Evolutionary conservation across 2,888 invertebrate species (phyloP), one percentile per base, ranked within the genome.

Genomic region (Pocota personata): DNA sequence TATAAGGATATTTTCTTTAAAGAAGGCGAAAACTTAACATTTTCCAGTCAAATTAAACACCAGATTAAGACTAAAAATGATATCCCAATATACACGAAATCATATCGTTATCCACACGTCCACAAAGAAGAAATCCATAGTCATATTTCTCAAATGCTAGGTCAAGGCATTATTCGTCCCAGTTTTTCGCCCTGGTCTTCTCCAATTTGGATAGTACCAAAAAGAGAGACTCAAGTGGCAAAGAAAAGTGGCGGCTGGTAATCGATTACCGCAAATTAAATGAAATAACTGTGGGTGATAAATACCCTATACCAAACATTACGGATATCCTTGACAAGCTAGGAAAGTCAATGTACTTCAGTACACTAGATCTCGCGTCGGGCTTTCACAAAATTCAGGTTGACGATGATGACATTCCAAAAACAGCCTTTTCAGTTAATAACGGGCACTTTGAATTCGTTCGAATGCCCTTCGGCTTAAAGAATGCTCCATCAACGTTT

Each of bases 271-370:
- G 62, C 2, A 50, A 60, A 14, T 16, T 75, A 1, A 75, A 64
- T 52, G 32, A 75, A 14, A 24, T 50, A 37, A 62, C 67, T 0
- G 21, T 72, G 3, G 60, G 48, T 0, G 73, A 73, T 8, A 19
- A 16, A 10, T 80, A 72, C 10, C 73, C 73, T 5, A 72, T 58
- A 14, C 73, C 80, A 32, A 66, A 76, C 12, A 77, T 67, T 5
- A 14, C 62, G 0, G 72, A 60, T 3, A 73, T 73, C 8, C 14
- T 64, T 30, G 90, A 91, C 75, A 89, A 91, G 84, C 71, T 91
- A 77, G 90, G 90, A 37, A 88, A 89, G 66, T 87, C 89, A 1
- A 88, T 89, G 82, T 92, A 91, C 84, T 92, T 92, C 71, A 73
- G 90, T 0, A 89, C 88, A 12, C 27, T 89, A 0, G 90, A 90